A percentile compares a stretch with the other conserved stretches of the same genome.
Conservation (phyloP, 2,113 vertebrate species). For the Hemiscyllium ocellatum region DNA sequence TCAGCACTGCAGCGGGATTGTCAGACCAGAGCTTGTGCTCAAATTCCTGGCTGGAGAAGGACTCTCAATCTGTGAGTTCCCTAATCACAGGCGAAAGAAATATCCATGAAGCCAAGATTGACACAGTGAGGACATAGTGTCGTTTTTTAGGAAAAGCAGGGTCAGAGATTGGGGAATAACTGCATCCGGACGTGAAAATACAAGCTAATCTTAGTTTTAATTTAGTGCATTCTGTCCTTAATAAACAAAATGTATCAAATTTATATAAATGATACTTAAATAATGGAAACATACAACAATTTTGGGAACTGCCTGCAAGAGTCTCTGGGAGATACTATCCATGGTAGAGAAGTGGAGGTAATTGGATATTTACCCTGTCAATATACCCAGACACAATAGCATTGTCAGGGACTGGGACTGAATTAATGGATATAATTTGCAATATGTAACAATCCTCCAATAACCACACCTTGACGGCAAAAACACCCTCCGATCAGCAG, state of each 20-base stretch:
- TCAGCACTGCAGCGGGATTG: neutral
- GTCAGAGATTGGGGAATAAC: neutral
- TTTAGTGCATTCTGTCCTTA: no score
- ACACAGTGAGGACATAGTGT: neutral
- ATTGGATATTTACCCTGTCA: neutral
- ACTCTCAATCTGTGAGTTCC: no score
- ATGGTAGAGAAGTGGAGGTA: no score
- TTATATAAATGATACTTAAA: neutral
- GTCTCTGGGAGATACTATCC: neutral
- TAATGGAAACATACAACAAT: neutral
- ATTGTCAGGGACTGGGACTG: neutral
- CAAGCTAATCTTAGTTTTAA: no score
- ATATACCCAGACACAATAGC: neutral
- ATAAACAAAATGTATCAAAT: neutral
- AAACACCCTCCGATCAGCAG: neutral
- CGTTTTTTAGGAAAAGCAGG: neutral
- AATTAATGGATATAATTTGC: neutral
- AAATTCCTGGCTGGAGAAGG: neutral
- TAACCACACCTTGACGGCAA: neutral
- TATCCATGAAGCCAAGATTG: neutral
- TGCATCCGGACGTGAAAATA: neutral
- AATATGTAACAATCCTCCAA: neutral
- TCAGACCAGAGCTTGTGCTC: neutral
- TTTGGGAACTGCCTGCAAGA: neutral
- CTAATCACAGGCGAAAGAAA: neutral